These are phyloP conservation scores for Scomberomorus guttatus DNA, from an alignment of 2,797 vertebrate genomes.

Conservation along the genomic window DNA sequence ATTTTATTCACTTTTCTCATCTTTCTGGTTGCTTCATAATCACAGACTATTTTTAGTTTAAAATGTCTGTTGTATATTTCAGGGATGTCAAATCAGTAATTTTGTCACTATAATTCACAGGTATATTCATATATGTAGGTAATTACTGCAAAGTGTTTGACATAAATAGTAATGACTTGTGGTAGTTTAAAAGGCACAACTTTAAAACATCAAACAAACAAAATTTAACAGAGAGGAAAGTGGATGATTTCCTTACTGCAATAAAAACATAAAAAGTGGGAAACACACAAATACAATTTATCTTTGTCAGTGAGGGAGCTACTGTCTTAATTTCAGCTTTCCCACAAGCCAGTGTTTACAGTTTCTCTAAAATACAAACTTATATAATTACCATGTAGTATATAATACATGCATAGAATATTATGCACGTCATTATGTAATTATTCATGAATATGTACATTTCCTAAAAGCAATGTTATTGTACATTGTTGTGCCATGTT, in stretches of 20 bases:
- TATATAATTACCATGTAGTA: neutral
- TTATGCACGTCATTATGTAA: neutral
- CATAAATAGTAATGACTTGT: too few species aligned
- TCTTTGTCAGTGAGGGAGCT: neutral
- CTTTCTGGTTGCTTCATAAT: neutral
- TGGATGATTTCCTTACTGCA: neutral
- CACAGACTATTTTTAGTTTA: too few species aligned
- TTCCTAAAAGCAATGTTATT: neutral
- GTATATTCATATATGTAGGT: too few species aligned
- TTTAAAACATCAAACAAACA: neutral
- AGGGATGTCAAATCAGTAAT: too few species aligned
- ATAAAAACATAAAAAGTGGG: neutral
- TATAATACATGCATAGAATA: neutral
- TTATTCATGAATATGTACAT: slow-evolving; percentile 13
- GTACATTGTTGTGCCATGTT: slow-evolving; percentile 5
- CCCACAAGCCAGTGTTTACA: neutral
- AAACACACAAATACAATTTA: neutral
- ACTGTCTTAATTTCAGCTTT: neutral
- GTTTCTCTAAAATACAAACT: slow-evolving; percentile 5
- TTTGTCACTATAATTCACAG: too few species aligned
- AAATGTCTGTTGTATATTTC: too few species aligned
- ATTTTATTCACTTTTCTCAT: neutral
- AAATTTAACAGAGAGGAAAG: neutral
- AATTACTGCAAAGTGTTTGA: too few species aligned
- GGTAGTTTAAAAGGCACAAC: too few species aligned